Evolutionary conservation across 2,888 invertebrate genomes (phyloP), one percentile per base, ranked within the genome.

Genomic region (Drosophila hamatofila): DNA sequence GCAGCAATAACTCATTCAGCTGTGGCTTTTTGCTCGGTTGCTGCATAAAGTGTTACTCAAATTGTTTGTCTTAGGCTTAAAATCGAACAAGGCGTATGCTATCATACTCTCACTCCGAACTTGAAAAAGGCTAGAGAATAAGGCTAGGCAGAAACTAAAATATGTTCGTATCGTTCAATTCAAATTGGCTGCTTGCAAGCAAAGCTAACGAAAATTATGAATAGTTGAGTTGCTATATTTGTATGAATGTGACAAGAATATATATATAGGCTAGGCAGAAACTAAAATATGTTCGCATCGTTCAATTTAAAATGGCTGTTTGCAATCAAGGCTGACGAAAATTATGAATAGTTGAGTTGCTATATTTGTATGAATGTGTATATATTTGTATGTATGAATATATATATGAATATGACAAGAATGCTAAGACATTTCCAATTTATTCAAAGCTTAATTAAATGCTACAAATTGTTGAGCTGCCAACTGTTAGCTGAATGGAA

Each of bases 11-110:
- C 62, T 58, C 57, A 58, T 23, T 49, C 56, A 42, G 37, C 27
- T 70, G 69, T 57, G 71, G 57, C 68, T 68, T 57, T 41, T 69
- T 62, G 52, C 37, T 18, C 21, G 41, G 39, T 0, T 54, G 27
- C 37, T 25, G 39, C 54, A 59, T 59, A 30, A 46, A 63, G 37
- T 46, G 57, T 14, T 51, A 51, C 49, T 27, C 23, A 44, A 6
- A n/a, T 49, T 61, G 58, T 66, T 58, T 73, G 11, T 27, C 64
- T 41, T 30, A n/a, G 23, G 49, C 16, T 23, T 27, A 59, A n/a
- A n/a, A 11, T 33, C 6, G 8, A 6, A 6, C 33, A 25, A 12
- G 23, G 11, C 16, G 7, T 16, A n/a, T 1, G 9, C 16, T n/a
- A n/a, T 21, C n/a, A 33, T 27, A 2, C 14, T 11, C 27, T 9